Evolutionary conservation across 2,888 invertebrate species (phyloP), one percentile per base, ranked within the genome.

Genomic region (Polyommatus iphigenia): DNA sequence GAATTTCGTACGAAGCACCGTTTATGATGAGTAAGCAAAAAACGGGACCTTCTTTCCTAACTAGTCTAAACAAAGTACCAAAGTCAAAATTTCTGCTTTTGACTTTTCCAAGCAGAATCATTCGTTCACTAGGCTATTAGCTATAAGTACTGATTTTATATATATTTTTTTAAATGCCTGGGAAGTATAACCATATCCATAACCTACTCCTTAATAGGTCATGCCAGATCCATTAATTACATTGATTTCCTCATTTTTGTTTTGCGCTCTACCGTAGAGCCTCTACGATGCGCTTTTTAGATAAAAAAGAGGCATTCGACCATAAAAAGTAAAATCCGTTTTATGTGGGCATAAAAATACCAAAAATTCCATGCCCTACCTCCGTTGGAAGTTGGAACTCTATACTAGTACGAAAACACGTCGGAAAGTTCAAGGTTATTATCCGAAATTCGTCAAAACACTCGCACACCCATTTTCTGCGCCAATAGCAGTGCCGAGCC

Each of bases 381-480:
- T 62, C 62, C 20, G 18, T 71, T 71, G 8, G 32, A 7, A 36
- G 67, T n/a, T 59, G 71, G 36, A 73, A 50, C 50, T 46, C 20
- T 73, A n/a, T n/a, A n/a, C n/a, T n/a, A n/a, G n/a, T n/a, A 24
- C 50, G 72, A 13, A 46, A 54, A 54, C 54, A 46, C 46, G 41
- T 73, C 20, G 15, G 67, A 67, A 67, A 67, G 75, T 54, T 75
- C 75, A 75, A 75, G 54, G 75, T 29, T 18, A 15, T 0, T 29
- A 13, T 29, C 50, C 50, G 15, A 41, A 75, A 75, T 75, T 50
- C 50, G 54, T 75, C 50, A 75, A 75, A 75, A 75, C 75, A 75
- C 77, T 79, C 75, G 88, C 90, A 90, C 89, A 88, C 89, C 90
- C 85, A 85, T 87, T 78, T 80, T 76, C 67, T 80, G 78, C 78